Conservation (phyloP, 2,113 vertebrate genomes). For the Progne subis region DNA sequence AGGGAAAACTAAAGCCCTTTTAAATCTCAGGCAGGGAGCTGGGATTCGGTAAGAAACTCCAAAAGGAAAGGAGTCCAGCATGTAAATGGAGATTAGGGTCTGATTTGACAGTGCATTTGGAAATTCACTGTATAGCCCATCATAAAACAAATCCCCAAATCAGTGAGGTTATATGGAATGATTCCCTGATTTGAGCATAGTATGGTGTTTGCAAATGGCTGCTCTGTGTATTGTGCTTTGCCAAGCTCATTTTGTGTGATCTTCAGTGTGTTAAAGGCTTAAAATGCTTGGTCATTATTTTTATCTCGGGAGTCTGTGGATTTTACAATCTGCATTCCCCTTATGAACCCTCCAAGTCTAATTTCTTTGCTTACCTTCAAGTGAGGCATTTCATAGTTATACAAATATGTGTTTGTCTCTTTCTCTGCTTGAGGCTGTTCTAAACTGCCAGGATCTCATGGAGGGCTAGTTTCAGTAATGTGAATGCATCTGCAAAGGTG, state of each 20-base stretch:
- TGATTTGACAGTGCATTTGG: background rate
- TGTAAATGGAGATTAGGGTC: background rate
- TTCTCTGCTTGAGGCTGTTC: slow-evolving; percentile 60
- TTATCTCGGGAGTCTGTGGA: slow-evolving; percentile 49
- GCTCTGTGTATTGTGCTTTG: background rate
- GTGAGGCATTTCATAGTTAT: slow-evolving; percentile 46
- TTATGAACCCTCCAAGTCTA: slow-evolving; percentile 44
- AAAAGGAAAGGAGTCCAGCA: background rate
- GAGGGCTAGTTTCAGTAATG: slow-evolving; percentile 58
- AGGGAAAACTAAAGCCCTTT: background rate
- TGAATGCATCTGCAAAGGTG: slow-evolving; percentile 34
- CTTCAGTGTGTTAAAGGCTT: slow-evolving; percentile 1
- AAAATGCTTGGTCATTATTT: slow-evolving; percentile 40
- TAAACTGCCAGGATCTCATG: slow-evolving; percentile 49
- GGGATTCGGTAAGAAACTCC: background rate
- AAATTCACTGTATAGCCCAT: background rate
- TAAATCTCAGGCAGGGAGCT: background rate
- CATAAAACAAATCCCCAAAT: slow-evolving; percentile 1
- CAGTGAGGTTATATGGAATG: background rate
- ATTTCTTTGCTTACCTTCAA: slow-evolving; percentile 67
- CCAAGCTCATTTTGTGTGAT: slow-evolving; percentile 31
- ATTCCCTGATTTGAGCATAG: background rate
- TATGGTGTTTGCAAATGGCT: slow-evolving; percentile 14
- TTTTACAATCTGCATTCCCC: slow-evolving; percentile 40
- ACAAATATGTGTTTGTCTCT: slow-evolving; percentile 62